phyloP scores from a whole-genome alignment of 37 sponge, comb jelly and placozoan genomes.

The Beroe ovata region DNA sequence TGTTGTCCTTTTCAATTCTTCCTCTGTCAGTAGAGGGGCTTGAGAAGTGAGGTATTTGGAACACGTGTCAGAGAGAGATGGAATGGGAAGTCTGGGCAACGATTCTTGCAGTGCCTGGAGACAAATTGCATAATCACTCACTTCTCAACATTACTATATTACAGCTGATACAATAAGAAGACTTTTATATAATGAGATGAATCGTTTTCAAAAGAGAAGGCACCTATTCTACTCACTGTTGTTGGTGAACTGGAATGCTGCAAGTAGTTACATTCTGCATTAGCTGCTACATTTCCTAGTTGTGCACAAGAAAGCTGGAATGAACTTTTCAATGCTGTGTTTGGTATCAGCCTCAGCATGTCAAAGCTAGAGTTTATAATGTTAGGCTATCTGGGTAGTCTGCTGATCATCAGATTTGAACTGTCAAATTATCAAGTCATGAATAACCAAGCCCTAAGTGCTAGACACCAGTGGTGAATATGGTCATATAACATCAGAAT shows the following conservation, averaged over 20 bases:
- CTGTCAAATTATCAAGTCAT: too few relatives aligned
- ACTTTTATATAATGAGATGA: too few relatives aligned
- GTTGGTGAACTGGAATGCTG: background rate
- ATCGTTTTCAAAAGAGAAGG: background rate
- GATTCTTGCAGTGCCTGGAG: slow-evolving; percentile 74
- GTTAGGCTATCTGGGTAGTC: too few relatives aligned
- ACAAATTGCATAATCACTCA: background rate
- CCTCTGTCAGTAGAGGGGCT: slow-evolving; percentile 70
- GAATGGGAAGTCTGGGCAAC: slow-evolving; percentile 90
- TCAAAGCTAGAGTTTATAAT: too few relatives aligned
- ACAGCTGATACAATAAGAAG: background rate
- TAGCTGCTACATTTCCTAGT: too few relatives aligned
- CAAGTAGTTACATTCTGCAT: background rate
- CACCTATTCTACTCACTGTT: background rate
- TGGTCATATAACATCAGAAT: too few relatives aligned
- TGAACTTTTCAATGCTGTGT: too few relatives aligned
- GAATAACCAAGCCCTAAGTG: too few relatives aligned
- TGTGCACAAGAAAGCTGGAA: too few relatives aligned
- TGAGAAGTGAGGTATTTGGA: slow-evolving; percentile 80
- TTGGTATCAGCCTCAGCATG: too few relatives aligned
- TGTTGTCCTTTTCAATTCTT: slow-evolving; percentile 69
- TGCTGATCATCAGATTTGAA: too few relatives aligned
- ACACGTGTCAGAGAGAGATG: slow-evolving; percentile 77
- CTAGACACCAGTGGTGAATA: too few relatives aligned
- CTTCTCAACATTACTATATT: background rate